Conservation (phyloP, 2,888 invertebrate genomes). For the Lasius platythorax region DNA sequence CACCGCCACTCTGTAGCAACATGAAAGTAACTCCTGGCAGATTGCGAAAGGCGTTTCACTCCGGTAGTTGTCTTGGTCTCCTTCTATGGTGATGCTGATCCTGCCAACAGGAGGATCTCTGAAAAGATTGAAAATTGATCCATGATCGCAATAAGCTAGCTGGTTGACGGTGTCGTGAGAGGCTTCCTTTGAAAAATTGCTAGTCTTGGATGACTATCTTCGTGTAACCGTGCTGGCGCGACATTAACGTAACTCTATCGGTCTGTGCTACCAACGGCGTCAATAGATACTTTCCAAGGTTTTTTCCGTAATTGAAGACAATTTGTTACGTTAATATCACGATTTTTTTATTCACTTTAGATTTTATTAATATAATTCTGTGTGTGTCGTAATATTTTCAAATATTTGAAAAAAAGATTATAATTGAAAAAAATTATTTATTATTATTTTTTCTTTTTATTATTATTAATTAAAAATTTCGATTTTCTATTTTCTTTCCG, state of each 20-base stretch:
- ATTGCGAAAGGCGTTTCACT: conserved; percentile 79
- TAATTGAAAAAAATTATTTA: neutral
- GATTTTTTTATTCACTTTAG: neutral
- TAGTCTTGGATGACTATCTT: conserved; percentile 46
- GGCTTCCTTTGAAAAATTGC: conserved; percentile 53
- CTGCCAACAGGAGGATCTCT: conserved; percentile 57
- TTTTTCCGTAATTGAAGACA: neutral
- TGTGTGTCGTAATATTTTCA: neutral
- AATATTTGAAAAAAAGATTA: neutral
- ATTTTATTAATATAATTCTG: neutral
- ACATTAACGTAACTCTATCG: conserved; percentile 53
- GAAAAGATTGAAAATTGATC: conserved; percentile 58
- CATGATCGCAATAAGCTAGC: conserved; percentile 50
- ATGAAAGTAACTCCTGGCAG: conserved; percentile 81
- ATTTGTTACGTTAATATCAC: neutral
- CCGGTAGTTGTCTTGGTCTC: conserved; percentile 59
- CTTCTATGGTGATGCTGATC: conserved; percentile 54
- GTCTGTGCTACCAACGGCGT: conserved; percentile 18
- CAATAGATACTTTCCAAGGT: conserved; percentile 11
- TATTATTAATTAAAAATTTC: neutral
- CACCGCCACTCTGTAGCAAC: conserved; percentile 78
- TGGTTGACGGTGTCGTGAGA: conserved; percentile 52
- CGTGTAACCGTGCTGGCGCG: conserved; percentile 22
- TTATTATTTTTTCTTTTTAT: neutral
- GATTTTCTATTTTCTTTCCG: neutral